Evolutionary conservation across 2,113 vertebrate genomes (phyloP), one percentile per base, ranked within the genome.

Genomic region (Leiothrix lutea): DNA sequence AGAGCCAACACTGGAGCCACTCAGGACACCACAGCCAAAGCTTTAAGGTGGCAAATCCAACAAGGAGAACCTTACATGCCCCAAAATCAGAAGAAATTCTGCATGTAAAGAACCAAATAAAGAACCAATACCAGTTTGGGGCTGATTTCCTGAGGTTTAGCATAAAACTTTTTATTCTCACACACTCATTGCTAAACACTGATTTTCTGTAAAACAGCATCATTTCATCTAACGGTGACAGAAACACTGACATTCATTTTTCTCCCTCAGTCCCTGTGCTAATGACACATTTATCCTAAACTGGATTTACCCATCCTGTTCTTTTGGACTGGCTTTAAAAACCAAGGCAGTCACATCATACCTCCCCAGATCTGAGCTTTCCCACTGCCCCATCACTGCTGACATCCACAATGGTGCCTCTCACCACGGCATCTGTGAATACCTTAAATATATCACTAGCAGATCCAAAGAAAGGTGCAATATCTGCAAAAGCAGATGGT

Each of bases 401-500:
- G 33, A 73, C 80, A 83, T 36, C 80, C 8, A 2, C 84, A 86
- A 60, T 1, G 0, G 60, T 23, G 66, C 72, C 88, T 80, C 78
- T 60, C 88, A 92, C 60, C 75, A 42, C 9, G 5, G 56, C 33
- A 29, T 71, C 91, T 88, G 48, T 24, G 69, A 80, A 93, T 64
- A 92, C 85, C 86, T 95, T 67, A 62, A 93, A 92, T 70, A n/a
- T 19, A 86, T 80, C 85, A 77, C 74, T 8, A 80, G 53, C 92
- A 96, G 79, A 90, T 86, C 60, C 93, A 86, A 80, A 44, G 60
- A 38, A 88, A 96, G 92, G 95, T 96, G 94, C 31, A 93, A 72
- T 94, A 94, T 94, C 92, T 94, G 69, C 75, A 92, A 92, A 95
- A 94, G 92, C 95, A 97, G 88, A 96, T 94, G 96, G 92, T 88